Base-by-base conservation (phyloP, 2,888 invertebrate genomes). In the Eudemis profundana region DNA sequence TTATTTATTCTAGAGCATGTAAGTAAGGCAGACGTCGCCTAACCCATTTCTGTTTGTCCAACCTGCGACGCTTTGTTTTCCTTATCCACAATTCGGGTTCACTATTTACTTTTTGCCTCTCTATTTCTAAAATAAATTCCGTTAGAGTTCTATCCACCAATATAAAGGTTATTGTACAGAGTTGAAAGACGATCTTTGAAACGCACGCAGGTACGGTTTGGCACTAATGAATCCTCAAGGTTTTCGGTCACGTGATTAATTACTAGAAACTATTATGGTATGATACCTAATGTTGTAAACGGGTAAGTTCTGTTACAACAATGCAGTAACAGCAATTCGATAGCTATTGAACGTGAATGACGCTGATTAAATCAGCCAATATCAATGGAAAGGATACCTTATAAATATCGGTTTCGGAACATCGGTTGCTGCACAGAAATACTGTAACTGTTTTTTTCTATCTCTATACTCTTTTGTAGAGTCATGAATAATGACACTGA, bases 41-140 rank as follows among this genome's bases (percentile, higher is more conserved):
- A 72, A 73, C 68, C 71, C 77, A 72, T 81, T 81, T 80, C 78
- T 84, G 74, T 84, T 83, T 83, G 79, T 74, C 69, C 74, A 73
- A 69, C 72, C 76, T 70, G 78, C 74, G 73, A 73, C 72, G 78
- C 78, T 78, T 78, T 84, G 82, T 84, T 83, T 78, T 83, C 77
- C 76, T 81, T 82, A 81, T 78, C 75, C 77, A 78, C 76, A 74
- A 74, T 74, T 71, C 77, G 75, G 73, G 73, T 69, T 69, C 70
- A 70, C 59, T 82, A 79, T 83, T 83, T 81, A 77, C 74, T 78
- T 79, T 76, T 50, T 54, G 57, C 64, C 53, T 74, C 71, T 71
- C 69, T 62, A 74, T 75, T 77, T 76, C 73, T 75, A 75, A 81
- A 81, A 81, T 80, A 78, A 74, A 74, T 72, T 69, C 67, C 61